phyloP scores from a whole-genome alignment of 2,797 vertebrate species.

The Fringilla coelebs region DNA sequence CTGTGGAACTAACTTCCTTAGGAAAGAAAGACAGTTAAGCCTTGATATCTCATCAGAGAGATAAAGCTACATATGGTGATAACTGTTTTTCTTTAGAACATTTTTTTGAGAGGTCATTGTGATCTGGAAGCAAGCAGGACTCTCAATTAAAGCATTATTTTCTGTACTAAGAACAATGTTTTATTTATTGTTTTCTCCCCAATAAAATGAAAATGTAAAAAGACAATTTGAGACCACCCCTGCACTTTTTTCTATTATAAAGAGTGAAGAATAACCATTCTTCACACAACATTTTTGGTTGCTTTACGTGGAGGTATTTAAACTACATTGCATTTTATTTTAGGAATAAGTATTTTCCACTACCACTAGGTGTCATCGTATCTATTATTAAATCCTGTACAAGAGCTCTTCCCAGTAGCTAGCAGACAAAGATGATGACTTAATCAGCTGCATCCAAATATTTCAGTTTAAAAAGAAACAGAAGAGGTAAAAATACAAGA shows the following conservation, averaged over 20 bases:
- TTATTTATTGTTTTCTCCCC: background rate
- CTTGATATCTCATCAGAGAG: background rate
- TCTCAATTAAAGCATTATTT: background rate
- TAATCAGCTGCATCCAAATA: conserved; percentile 26
- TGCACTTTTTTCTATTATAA: background rate
- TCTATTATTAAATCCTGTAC: conserved; percentile 50
- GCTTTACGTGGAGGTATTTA: background rate
- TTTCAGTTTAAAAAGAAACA: background rate
- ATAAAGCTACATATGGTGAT: background rate
- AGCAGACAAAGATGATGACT: background rate
- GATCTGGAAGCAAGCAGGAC: background rate
- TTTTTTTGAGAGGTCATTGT: background rate
- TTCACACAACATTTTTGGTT: background rate
- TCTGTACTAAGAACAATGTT: background rate
- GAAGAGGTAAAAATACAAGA: background rate
- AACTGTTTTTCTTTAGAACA: background rate
- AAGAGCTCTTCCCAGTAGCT: background rate
- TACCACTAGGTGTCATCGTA: conserved; percentile 76
- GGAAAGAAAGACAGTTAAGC: background rate
- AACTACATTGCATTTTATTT: background rate
- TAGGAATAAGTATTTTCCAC: background rate
- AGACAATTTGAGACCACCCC: background rate
- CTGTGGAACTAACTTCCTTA: background rate
- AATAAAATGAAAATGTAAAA: background rate
- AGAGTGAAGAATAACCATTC: background rate